Conservation (phyloP, 2,888 invertebrate genomes). For the Metalampra italica region DNA sequence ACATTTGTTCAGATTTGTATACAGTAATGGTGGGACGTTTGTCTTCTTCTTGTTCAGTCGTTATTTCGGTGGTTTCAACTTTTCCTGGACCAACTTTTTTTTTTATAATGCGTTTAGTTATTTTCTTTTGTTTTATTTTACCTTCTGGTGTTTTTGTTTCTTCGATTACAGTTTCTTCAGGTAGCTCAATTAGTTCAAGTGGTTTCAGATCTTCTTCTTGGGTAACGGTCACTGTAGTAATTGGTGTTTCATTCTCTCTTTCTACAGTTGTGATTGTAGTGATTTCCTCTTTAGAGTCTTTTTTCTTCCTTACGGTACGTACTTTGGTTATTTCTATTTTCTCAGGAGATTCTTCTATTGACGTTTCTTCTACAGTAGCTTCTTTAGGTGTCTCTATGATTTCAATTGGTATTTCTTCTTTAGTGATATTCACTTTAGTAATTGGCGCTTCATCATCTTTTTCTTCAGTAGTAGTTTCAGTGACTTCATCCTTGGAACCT, state of each 20-base stretch:
- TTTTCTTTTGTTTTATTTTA: constrained; percentile 30
- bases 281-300: constrained; percentile 31
- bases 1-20: constrained; percentile 30
- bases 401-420: too few relatives aligned
- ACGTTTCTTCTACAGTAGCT: too few relatives aligned
- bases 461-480: constrained; percentile 19
- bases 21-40: constrained; percentile 32
- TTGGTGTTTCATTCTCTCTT: constrained; percentile 26
- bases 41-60: constrained; percentile 20
- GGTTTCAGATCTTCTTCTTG: constrained; percentile 14
- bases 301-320: constrained; percentile 17
- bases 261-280: constrained; percentile 20
- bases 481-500: constrained; percentile 31
- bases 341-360: constrained; percentile 14
- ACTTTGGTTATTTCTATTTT: constrained; percentile 8
- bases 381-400: too few relatives aligned
- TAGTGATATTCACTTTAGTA: constrained; percentile 28
- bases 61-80: constrained; percentile 26
- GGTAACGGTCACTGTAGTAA: constrained; percentile 22
- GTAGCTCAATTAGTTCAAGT: constrained; percentile 36
- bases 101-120: constrained; percentile 38
- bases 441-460: constrained; percentile 29
- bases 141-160: constrained; percentile 25
- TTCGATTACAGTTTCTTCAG: constrained; percentile 33
- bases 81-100: constrained; percentile 31